Base-by-base conservation (phyloP, 2,888 invertebrate species). In the Lumbricus terrestris region DNA sequence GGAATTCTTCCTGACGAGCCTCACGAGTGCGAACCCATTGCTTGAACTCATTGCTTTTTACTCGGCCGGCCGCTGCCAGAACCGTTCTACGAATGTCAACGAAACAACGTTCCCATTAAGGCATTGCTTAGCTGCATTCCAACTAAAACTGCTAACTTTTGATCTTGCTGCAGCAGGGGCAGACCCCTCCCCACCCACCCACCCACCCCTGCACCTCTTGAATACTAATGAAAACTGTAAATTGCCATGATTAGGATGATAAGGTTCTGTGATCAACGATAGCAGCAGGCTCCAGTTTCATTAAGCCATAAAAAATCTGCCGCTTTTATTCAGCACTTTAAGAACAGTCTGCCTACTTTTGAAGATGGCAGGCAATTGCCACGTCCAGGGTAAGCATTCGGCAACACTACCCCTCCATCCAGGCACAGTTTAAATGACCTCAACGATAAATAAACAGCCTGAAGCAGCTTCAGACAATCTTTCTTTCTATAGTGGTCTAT, bases 311-410 rank as follows among this genome's bases (percentile, higher is more conserved):
- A 29, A 69, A 69, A n/a, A 29, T 69, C 69, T n/a, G n/a, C 69
- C n/a, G 69, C 69, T n/a, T 69, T 69, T n/a, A 69, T n/a, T 69
- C 69, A 69, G 69, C n/a, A n/a, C n/a, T n/a, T 69, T 69, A 69
- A 69, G n/a, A 69, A 69, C n/a, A n/a, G 29, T n/a, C n/a, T 69
- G 69, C n/a, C n/a, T n/a, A n/a, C 69, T n/a, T 69, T n/a, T 11
- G 8, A 69, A 69, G n/a, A 69, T 69, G 29, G n/a, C 69, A 69
- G 29, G n/a, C 69, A 69, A 69, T 69, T 69, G 29, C n/a, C 69
- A n/a, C 29, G 8, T 69, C 69, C 69, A 69, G 69, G 69, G 23
- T 47, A 20, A 20, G 18, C 3, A 23, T 47, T 47, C 47, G n/a
- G n/a, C 23, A 15, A 4, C 3, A 69, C 69, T 69, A n/a, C n/a